These are phyloP conservation scores for Pelusios castaneus DNA, from an alignment of 2,113 vertebrate genomes.

Conservation along the genomic window DNA sequence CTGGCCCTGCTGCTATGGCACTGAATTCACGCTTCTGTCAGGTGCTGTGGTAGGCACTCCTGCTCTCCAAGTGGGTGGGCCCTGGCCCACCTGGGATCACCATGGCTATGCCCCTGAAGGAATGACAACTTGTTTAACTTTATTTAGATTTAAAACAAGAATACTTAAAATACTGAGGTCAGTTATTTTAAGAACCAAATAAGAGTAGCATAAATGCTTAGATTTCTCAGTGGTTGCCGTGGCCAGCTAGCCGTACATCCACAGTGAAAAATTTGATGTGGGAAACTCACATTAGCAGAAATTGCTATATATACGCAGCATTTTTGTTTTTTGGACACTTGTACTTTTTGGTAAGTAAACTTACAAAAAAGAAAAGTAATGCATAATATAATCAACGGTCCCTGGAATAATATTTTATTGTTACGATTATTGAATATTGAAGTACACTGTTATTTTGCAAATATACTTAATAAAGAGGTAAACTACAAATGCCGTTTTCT, in stretches of 20 bases:
- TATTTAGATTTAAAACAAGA: background rate
- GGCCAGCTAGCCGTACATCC: background rate
- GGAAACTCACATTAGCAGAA: background rate
- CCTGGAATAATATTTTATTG: background rate
- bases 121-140: background rate
- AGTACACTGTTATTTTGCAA: background rate
- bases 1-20: too few species aligned
- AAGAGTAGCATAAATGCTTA: background rate
- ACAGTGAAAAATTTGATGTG: background rate
- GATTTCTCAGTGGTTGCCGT: background rate
- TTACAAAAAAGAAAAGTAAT: background rate
- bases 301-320: background rate
- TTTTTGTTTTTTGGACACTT: background rate
- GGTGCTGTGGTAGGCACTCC: too few species aligned
- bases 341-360: background rate
- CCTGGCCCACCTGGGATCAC: too few species aligned
- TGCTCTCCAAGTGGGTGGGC: too few species aligned
- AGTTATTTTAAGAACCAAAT: background rate
- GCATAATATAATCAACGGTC: background rate
- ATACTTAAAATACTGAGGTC: background rate
- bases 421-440: background rate
- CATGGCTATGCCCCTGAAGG: too few species aligned
- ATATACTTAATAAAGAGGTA: background rate
- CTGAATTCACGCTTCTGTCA: too few species aligned
- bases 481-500: background rate